A percentile compares a stretch with the other conserved stretches of the same genome.
phyloP scores from a whole-genome alignment of 2,113 vertebrate genomes.

The Semnopithecus entellus region DNA sequence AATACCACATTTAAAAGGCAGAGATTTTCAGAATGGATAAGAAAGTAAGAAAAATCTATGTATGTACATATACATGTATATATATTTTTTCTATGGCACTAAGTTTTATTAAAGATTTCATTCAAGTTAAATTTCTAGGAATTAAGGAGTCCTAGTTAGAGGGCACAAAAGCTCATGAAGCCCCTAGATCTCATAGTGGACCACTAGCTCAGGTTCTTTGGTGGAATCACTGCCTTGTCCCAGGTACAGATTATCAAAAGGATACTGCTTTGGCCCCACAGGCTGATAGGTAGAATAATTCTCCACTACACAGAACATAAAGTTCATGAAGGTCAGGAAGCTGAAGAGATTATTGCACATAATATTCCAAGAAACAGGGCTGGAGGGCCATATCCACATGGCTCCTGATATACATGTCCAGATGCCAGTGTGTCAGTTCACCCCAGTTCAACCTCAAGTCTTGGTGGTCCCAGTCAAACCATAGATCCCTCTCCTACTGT shows the following conservation, averaged over 20 bases:
- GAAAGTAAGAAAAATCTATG: not conserved
- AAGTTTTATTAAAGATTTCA: no score
- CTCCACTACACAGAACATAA: slow-evolving; percentile 90
- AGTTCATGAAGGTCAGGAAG: slow-evolving; percentile 90
- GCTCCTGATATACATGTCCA: slow-evolving; percentile 93
- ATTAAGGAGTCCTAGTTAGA: no score
- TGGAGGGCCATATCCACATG: slow-evolving; percentile 87
- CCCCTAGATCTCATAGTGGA: no score
- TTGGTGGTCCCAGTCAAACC: slow-evolving; percentile 94
- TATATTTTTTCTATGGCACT: no score
- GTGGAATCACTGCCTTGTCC: no score
- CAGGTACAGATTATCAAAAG: no score
- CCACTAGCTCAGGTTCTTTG: no score
- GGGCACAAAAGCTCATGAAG: no score
- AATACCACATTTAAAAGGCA: not conserved
- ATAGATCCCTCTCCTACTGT: slow-evolving; percentile 92
- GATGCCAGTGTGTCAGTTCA: slow-evolving; percentile 94
- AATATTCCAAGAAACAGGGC: no score
- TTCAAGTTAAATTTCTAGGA: no score
- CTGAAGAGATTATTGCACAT: slow-evolving; percentile 84
- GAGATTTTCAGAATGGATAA: not conserved
- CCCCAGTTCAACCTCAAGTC: slow-evolving; percentile 95
- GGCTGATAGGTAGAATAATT: slow-evolving; percentile 50
- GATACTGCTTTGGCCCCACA: no score
- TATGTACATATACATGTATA: not conserved